Evolutionary conservation across 1,140 invertebrate genomes (phyloP), one percentile per base, ranked within the genome.

Genomic region (Leptonema lineaticorne): DNA sequence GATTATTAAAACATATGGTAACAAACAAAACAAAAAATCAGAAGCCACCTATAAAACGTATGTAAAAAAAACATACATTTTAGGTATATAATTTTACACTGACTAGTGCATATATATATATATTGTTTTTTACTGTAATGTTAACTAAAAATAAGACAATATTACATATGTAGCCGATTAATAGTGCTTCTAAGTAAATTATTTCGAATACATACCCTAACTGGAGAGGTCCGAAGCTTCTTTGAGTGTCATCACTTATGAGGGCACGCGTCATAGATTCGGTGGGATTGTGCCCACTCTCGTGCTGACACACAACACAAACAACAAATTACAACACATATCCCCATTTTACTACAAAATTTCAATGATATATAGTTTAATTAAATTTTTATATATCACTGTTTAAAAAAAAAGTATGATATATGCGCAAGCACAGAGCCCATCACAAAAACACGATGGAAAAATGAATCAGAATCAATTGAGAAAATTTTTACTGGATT

Each of bases 191-290:
- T 28, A 37, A 59, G 33, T 30, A 28, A 53, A 59, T 59, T 0
- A 24, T 59, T 3, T 59, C 33, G 18, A 22, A 78, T 91, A 93
- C 91, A 85, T 93, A 94, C 92, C 92, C 92, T 81, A 95, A 86
- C 83, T 94, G 92, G 78, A 93, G 91, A 81, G 92, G 64, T 82
- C 91, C 92, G 82, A 90, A 86, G 85, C 91, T 90, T 84, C 88
- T 88, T 82, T 91, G 90, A 82, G 89, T 88, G 85, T 94, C 91
- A 82, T 93, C 92, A 83, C 89, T 92, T 84, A 93, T 93, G 83
- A 93, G 87, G 82, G 92, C 91, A 79, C 91, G 88, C 81, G 91
- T 93, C 91, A 94, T 93, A 82, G 91, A 93, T 83, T 94, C 92
- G 80, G 92, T 92, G 83, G 91, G 89, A 85, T 89, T 92, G 79